Evolutionary conservation across 2,113 vertebrate genomes (phyloP).

Genomic region (Ailuropoda melanoleuca): DNA sequence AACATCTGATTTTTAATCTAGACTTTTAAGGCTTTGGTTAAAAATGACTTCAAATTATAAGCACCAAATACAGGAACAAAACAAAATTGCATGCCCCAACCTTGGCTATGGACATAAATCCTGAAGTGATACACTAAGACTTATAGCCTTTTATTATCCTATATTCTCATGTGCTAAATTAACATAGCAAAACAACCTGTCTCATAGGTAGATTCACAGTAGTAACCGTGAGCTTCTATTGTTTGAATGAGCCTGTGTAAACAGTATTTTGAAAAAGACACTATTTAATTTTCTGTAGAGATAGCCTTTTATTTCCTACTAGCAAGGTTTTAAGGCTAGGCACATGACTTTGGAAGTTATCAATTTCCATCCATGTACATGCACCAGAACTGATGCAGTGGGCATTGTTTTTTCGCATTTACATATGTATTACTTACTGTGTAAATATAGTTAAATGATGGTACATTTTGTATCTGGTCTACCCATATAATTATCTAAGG

Average conservation of each 20-base stretch:
- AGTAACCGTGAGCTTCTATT: background rate
- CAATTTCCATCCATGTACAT: background rate
- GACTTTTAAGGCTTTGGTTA: background rate
- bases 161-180: background rate
- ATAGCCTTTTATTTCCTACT: background rate
- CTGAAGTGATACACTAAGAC: background rate
- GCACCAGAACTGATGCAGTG: background rate
- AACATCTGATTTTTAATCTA: background rate
- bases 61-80: background rate
- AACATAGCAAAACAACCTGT: background rate
- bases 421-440: background rate
- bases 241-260: background rate
- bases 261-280: background rate
- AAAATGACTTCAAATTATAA: conserved; percentile 11
- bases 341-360: background rate
- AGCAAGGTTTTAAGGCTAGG: background rate
- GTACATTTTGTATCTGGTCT: background rate
- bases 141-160: background rate
- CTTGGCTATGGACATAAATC: background rate
- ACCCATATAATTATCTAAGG: background rate
- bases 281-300: background rate
- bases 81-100: background rate
- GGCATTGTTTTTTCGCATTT: background rate
- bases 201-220: background rate
- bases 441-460: background rate